Evolutionary conservation across 1,140 invertebrate genomes (phyloP), one percentile per base, ranked within the genome.

Genomic region (Drosophila seguyi): DNA sequence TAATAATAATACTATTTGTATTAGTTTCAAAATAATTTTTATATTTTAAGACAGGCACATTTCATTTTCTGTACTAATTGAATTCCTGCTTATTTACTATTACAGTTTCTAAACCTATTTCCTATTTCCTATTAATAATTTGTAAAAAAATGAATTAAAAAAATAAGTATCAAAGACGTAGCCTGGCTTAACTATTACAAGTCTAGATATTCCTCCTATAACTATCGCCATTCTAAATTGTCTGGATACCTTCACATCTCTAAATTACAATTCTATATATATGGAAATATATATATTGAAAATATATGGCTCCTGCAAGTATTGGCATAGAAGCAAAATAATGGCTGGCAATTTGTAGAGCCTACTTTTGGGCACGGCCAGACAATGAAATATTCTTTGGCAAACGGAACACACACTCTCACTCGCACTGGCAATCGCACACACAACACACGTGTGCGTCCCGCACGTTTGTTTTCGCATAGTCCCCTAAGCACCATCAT

Each of bases 301-400:
- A 57, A 69, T 74, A 75, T 61, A 75, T 78, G 20, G 20, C 34
- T 4, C 34, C 67, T 61, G 79, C 47, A 11, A 53, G 66, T 90
- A 90, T 90, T 90, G 85, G 83, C 81, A 85, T 81, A 79, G 81
- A 62, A 55, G 66, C 62, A 71, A 66, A 90, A 81, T 90, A 90
- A 90, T 90, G 85, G 85, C 78, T 73, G 42, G 71, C 81, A 90
- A 90, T 90, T 90, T 90, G 86, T 88, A 85, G 80, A 53, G 80
- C 71, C 84, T 83, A 72, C 56, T 59, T 68, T 73, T 48, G 55
- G 47, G 39, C 36, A 62, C 59, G n/a, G 56, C 47, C 72, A 87
- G 61, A 88, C 84, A 88, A 88, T 90, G 80, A 88, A 88, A 88
- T 88, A 88, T 88, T 74, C 77, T 45, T 71, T 25, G 59, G 66